Conservation (phyloP, 2,888 invertebrate genomes). For the Clusia tigrina region DNA sequence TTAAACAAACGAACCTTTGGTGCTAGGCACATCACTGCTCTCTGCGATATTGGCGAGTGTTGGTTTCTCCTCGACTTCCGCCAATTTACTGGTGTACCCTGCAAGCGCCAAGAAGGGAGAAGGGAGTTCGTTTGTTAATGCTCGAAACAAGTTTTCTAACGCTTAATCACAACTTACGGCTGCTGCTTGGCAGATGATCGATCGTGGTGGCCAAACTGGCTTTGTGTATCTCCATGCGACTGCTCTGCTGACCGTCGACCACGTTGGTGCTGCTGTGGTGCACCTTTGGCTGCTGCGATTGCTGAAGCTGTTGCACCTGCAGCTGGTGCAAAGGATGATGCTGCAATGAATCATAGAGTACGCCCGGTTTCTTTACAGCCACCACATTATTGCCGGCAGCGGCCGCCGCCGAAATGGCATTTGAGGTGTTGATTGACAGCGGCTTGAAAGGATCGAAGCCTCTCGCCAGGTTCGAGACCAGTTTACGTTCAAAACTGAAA, state of each 20-base stretch:
- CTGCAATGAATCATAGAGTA: constrained; percentile 57
- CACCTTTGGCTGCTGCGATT: constrained; percentile 38
- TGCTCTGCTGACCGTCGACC: constrained; percentile 56
- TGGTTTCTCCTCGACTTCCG: constrained; percentile 42
- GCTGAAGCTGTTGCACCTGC: constrained; percentile 41
- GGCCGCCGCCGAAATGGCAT: constrained; percentile 36
- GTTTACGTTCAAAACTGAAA: constrained; percentile 59
- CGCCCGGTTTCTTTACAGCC: constrained; percentile 49
- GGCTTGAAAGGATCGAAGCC: constrained; percentile 63
- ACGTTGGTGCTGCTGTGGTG: constrained; percentile 34
- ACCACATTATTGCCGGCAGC: constrained; percentile 34
- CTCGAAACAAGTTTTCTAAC: background rate
- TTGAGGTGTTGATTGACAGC: constrained; percentile 57
- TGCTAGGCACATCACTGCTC: constrained; percentile 41
- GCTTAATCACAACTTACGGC: constrained; percentile 32
- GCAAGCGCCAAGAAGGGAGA: constrained; percentile 20
- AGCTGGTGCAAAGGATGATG: constrained; percentile 56
- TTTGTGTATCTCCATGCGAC: constrained; percentile 61
- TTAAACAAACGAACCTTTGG: constrained; percentile 41
- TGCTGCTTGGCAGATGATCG: constrained; percentile 49
- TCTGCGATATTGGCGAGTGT: constrained; percentile 55
- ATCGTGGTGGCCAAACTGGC: constrained; percentile 57
- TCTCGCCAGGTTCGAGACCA: constrained; percentile 61
- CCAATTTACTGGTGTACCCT: constrained; percentile 45
- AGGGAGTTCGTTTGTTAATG: background rate